phyloP scores from a whole-genome alignment of 1,140 invertebrate species.

The Papilio machaon region DNA sequence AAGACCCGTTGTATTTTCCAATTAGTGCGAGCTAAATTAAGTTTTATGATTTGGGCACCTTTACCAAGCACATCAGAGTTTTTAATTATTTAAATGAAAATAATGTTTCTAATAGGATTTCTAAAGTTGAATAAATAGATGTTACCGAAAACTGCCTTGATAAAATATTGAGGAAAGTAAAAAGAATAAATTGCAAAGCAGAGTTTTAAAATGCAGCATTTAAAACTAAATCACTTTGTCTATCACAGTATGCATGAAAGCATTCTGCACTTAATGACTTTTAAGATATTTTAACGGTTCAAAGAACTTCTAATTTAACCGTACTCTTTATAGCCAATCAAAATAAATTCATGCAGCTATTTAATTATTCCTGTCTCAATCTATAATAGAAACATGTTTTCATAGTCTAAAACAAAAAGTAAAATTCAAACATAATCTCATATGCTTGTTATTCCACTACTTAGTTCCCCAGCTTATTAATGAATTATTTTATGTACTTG shows the following conservation, averaged over 20 bases:
- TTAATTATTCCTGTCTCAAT: neutral
- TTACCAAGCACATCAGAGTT: neutral
- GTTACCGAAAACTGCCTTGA: too few relatives aligned
- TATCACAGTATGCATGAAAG: neutral
- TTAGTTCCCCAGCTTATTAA: neutral
- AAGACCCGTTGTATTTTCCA: slow-evolving; percentile 2
- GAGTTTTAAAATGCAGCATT: neutral
- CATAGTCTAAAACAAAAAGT: neutral
- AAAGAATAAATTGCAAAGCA: neutral
- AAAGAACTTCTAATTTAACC: neutral
- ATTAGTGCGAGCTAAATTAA: neutral
- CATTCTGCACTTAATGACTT: neutral
- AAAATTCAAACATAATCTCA: neutral
- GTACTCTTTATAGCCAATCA: neutral
- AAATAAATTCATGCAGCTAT: neutral
- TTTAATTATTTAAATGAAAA: neutral
- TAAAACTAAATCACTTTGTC: neutral
- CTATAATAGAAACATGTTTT: neutral
- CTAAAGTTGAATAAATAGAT: neutral
- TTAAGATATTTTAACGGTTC: neutral
- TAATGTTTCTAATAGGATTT: neutral
- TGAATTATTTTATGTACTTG: neutral
- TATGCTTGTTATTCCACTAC: too few relatives aligned
- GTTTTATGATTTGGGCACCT: slow-evolving; percentile 7
- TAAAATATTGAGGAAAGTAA: neutral